These are phyloP conservation scores for Crotalus helleri DNA, from an alignment of 2,113 vertebrate species.

Conservation along the genomic window DNA sequence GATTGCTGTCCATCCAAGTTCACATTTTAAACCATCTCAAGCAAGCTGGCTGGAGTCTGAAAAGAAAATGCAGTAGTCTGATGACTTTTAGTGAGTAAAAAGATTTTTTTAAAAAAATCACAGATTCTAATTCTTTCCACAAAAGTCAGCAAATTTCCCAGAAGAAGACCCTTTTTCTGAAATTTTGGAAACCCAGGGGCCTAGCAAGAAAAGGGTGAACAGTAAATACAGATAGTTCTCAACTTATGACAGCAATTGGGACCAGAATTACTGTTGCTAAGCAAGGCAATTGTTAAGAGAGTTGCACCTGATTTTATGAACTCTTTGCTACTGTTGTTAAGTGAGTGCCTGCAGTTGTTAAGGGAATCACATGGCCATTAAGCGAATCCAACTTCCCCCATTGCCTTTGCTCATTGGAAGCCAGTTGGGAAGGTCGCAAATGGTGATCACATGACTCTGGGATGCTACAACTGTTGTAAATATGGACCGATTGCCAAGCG, in stretches of 20 bases:
- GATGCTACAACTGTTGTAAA: too few relatives aligned
- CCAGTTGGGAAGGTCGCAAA: too few relatives aligned
- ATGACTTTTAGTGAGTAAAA: neutral
- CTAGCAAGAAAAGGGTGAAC: neutral
- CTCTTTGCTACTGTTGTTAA: neutral
- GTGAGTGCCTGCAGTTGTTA: neutral
- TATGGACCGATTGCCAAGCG: too few relatives aligned
- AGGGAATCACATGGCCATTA: neutral
- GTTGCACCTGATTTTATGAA: neutral
- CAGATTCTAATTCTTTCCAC: neutral
- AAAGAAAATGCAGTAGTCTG: neutral
- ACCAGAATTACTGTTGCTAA: neutral
- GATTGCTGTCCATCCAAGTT: constrained; percentile 16
- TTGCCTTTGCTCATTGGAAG: neutral
- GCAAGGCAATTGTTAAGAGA: neutral
- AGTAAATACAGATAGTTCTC: neutral
- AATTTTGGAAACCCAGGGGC: neutral
- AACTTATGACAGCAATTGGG: neutral
- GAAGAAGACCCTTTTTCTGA: neutral
- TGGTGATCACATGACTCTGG: too few relatives aligned
- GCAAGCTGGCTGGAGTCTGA: neutral
- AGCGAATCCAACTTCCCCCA: neutral
- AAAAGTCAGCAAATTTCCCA: neutral
- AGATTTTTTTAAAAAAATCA: neutral
- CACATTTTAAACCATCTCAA: neutral